These are phyloP conservation scores for Euplexia lucipara DNA, from an alignment of 2,888 invertebrate species.

Conservation along the genomic window DNA sequence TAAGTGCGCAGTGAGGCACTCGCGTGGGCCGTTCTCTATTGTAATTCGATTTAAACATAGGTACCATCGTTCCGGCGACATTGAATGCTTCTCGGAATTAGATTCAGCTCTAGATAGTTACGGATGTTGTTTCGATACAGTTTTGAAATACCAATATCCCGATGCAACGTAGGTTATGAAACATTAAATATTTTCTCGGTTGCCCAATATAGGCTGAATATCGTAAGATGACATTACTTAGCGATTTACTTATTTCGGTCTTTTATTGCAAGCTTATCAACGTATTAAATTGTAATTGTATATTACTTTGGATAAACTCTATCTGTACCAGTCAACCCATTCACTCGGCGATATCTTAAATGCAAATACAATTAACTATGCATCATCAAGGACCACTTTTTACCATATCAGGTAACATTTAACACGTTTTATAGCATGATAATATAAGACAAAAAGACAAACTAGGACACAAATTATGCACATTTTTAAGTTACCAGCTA, in stretches of 20 bases:
- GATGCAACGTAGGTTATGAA: slow-evolving; percentile 71
- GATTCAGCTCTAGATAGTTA: slow-evolving; percentile 76
- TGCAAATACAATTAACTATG: slow-evolving; percentile 35
- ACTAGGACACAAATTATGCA: slow-evolving; percentile 28
- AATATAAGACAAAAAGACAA: slow-evolving; percentile 7
- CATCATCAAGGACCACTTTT: slow-evolving; percentile 35
- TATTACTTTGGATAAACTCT: slow-evolving; percentile 55
- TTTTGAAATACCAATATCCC: slow-evolving; percentile 82
- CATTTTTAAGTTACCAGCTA: slow-evolving; percentile 18
- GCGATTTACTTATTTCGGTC: slow-evolving; percentile 63
- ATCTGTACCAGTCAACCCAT: slow-evolving; percentile 29
- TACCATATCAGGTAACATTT: slow-evolving; percentile 28
- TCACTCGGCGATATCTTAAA: slow-evolving; percentile 35
- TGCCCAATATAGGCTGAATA: slow-evolving; percentile 63
- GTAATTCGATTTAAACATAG: slow-evolving; percentile 80
- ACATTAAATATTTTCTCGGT: slow-evolving; percentile 69
- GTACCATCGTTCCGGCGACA: slow-evolving; percentile 80
- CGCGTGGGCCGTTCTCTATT: slow-evolving; percentile 83
- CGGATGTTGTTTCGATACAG: slow-evolving; percentile 78
- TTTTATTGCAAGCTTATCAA: slow-evolving; percentile 47
- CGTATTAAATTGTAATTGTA: slow-evolving; percentile 55
- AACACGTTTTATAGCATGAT: slow-evolving; percentile 22
- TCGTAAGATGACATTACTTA: slow-evolving; percentile 66
- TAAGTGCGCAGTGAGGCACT: slow-evolving; percentile 69
- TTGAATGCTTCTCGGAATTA: slow-evolving; percentile 84